Base-by-base conservation (phyloP, 2,888 invertebrate genomes). In the Tinea trinotella region DNA sequence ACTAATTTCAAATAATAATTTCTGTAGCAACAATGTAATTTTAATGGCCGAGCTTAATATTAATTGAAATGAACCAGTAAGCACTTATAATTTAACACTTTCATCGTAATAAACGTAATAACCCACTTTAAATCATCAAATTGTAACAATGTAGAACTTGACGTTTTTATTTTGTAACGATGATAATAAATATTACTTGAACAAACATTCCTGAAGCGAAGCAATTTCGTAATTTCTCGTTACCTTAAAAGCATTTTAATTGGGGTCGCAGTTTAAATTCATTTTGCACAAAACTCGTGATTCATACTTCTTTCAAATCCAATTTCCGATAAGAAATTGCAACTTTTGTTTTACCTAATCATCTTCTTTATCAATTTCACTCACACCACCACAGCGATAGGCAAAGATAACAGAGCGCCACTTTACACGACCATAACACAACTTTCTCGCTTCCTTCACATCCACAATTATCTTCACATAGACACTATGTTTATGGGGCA, bases 231-330 rank as follows among this genome's bases (percentile, higher is more conserved):
- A 50, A 50, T 22, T 24, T 12, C 50, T 50, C 24, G 50, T 50
- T 50, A 50, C 13, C 24, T 22, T 50, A 50, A 50, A 50, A 50
- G 50, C 50, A 13, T 50, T 50, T 50, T 50, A 50, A 50, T 50
- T 50, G 50, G 50, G 50, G 24, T 24, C 50, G 24, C 22, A n/a
- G 50, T 20, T 3, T 40, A 15, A 40, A 15, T 40, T 40, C 15
- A 40, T 3, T 40, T 24, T 22, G 50, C 18, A 48, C 20, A 7
- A 19, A 19, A 48, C 48, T 48, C 3, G 1, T 48, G 48, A 40
- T 40, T 40, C 40, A 40, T 40, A 40, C 13, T 40, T 40, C 40
- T 40, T 15, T 15, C 7, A 40, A 2, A 2, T 40, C 6, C 15
- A n/a, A 40, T 40, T 53, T 19, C 40, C 15, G 20, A 40, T 19